phyloP scores from a whole-genome alignment of 2,888 invertebrate genomes.

The Gastrophysa polygoni region DNA sequence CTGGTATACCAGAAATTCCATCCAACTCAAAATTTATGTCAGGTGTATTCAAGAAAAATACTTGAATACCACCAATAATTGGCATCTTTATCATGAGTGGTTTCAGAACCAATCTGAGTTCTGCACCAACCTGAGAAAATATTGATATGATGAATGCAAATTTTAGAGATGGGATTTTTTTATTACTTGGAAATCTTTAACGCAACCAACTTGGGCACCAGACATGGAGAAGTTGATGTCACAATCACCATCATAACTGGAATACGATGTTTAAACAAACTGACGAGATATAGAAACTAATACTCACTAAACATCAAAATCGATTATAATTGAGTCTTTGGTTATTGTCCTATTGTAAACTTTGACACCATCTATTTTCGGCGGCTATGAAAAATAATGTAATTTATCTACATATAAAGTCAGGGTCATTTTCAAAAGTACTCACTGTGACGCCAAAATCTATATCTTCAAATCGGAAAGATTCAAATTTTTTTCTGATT shows the following conservation, averaged over 20 bases:
- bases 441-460: conserved; percentile 48
- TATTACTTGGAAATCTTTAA: conserved; percentile 77
- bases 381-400: conserved; percentile 77
- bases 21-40: conserved; percentile 95
- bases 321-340: conserved; percentile 93
- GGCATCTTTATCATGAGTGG: conserved; percentile 89
- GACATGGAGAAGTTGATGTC: conserved; percentile 89
- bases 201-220: conserved; percentile 75
- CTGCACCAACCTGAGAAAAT: conserved; percentile 43
- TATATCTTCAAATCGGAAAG: conserved; percentile 49
- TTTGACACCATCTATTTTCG: conserved; percentile 91
- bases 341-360: conserved; percentile 91
- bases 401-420: no score
- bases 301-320: conserved; percentile 88
- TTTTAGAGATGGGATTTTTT: no score
- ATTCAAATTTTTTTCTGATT: conserved; percentile 48
- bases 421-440: no score
- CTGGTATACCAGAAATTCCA: conserved; percentile 93
- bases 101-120: conserved; percentile 80
- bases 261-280: conserved; percentile 2
- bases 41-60: conserved; percentile 95
- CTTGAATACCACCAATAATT: conserved; percentile 89
- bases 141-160: not conserved
- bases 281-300: not conserved
- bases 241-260: conserved; percentile 92